Conservation (phyloP, 2,113 vertebrate species). For the Apteryx mantelli region DNA sequence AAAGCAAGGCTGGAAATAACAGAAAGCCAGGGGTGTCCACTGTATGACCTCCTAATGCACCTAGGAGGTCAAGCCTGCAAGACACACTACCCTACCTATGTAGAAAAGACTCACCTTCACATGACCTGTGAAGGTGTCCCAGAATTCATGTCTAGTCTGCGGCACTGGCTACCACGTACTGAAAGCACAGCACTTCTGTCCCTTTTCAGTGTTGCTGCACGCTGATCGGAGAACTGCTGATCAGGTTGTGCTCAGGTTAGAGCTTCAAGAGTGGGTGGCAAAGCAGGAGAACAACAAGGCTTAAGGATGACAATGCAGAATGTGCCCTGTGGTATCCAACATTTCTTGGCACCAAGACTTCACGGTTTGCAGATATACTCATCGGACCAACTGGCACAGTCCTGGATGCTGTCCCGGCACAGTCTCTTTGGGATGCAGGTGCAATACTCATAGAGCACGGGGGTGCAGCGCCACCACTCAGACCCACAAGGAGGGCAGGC, state of each 20-base stretch:
- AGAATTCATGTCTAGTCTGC: neutral
- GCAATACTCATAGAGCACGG: slow-evolving; percentile 74
- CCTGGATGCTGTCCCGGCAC: slow-evolving; percentile 73
- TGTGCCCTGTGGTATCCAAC: neutral
- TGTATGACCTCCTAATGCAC: too few relatives aligned
- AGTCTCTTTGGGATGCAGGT: slow-evolving; percentile 76
- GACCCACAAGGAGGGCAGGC: slow-evolving; percentile 66
- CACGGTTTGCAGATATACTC: slow-evolving; percentile 72
- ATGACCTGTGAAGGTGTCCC: neutral
- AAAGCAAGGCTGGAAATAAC: too few relatives aligned
- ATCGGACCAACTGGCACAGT: slow-evolving; percentile 81
- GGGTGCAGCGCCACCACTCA: slow-evolving; percentile 78
- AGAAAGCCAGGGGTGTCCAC: too few relatives aligned
- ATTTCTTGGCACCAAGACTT: neutral
- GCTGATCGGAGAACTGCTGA: accelerated
- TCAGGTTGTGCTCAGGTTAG: neutral
- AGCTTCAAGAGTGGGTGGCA: neutral
- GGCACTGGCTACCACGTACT: accelerated
- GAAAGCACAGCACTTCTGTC: accelerated
- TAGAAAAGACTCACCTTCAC: neutral
- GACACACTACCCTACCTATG: accelerated
- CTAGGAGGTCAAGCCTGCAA: neutral
- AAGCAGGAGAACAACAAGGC: neutral
- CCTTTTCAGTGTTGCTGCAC: accelerated
- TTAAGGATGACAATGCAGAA: neutral